phyloP scores from a whole-genome alignment of 2,888 invertebrate species.

The Dasysyrphus albostriatus region DNA sequence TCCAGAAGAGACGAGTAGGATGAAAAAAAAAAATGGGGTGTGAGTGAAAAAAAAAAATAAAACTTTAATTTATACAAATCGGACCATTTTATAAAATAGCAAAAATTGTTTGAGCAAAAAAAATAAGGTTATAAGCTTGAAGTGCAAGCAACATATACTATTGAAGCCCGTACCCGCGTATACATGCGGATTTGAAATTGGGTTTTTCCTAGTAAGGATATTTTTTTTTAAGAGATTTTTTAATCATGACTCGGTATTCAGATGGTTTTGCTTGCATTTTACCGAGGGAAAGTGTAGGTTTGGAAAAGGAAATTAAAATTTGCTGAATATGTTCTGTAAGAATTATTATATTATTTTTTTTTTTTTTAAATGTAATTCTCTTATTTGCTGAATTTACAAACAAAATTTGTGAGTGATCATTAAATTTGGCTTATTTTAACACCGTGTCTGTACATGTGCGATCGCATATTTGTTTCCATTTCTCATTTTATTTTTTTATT shows the following conservation, averaged over 20 bases:
- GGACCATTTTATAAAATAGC: constrained; percentile 58
- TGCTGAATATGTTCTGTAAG: constrained; percentile 21
- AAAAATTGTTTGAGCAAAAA: constrained; percentile 35
- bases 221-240: neutral
- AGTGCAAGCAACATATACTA: constrained; percentile 14
- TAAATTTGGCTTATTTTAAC: neutral
- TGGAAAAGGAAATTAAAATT: constrained; percentile 25
- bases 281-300: neutral
- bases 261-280: constrained; percentile 16
- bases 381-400: constrained; percentile 7
- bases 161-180: neutral
- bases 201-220: constrained; percentile 3
- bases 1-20: constrained; percentile 20
- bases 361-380: neutral
- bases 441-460: neutral
- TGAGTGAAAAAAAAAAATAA: constrained; percentile 37
- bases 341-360: constrained; percentile 12
- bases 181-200: constrained; percentile 28
- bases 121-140: constrained; percentile 21
- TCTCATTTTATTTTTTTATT: neutral
- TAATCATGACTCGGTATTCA: neutral
- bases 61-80: constrained; percentile 64
- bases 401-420: constrained; percentile 1
- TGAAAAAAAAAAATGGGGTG: constrained; percentile 31
- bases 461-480: neutral